Evolutionary conservation across 2,888 invertebrate species (phyloP), one percentile per base, ranked within the genome.

Genomic region (Kuschelorhynchus macadamiae): DNA sequence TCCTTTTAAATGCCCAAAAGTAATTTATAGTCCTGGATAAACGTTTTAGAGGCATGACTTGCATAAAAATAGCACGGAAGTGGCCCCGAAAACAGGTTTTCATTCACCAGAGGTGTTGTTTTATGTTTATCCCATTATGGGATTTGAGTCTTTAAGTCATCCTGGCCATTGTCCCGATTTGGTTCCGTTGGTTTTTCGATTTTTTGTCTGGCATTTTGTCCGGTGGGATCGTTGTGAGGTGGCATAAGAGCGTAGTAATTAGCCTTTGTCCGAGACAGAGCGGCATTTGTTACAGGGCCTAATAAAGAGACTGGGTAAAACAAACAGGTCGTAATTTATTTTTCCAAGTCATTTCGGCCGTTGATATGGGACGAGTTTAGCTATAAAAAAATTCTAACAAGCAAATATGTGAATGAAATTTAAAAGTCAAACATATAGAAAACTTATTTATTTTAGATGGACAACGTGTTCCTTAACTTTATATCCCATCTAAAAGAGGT

Each of bases 21-120:
- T 61, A 67, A 67, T 67, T 67, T 67, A 74, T 72, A 71, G 72
- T 71, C 56, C 67, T 60, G 67, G 69, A 67, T 75, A 75, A 75
- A 75, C 76, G 72, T 71, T 74, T 66, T 46, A 66, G 72, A 72
- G 73, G 75, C 75, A 72, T 75, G 76, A 76, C 76, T 77, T 72
- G 75, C 74, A 71, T 68, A 50, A 70, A 73, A 71, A 73, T 74
- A 49, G 71, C 69, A 67, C 63, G 71, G 70, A 72, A 73, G 60
- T 71, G 71, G 72, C 70, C 70, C 44, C 25, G 53, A 70, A 77
- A 77, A 77, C 77, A 76, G 75, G 77, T 77, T 77, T 75, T 71
- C 70, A 64, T 73, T 75, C 72, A 71, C 18, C 46, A 39, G 53
- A 70, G 69, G 73, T 72, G 75, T 72, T 72, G 70, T 72, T 74